Conservation (phyloP, 2,113 vertebrate species). For the Raphicerus campestris region DNA sequence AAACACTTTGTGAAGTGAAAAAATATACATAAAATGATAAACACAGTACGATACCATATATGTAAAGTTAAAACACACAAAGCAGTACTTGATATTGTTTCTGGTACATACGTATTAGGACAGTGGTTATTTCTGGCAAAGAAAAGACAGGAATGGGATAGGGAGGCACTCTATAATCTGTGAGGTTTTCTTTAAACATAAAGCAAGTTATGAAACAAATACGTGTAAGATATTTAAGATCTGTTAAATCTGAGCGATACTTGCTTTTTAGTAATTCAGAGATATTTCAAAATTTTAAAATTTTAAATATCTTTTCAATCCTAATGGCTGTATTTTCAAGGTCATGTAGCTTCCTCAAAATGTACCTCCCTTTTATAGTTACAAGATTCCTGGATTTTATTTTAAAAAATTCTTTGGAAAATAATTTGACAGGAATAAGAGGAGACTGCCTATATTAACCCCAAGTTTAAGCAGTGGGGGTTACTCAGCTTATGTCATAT, state of each 20-base stretch:
- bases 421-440: constrained; percentile 37
- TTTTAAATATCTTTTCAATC: background rate
- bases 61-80: constrained; percentile 9
- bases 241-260: background rate
- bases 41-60: background rate
- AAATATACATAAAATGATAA: background rate
- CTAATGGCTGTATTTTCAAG: background rate
- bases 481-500: background rate
- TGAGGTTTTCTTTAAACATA: constrained; percentile 25
- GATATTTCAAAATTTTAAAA: constrained; percentile 35
- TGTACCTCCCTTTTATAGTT: background rate
- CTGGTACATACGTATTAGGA: background rate
- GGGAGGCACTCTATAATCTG: background rate
- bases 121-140: background rate
- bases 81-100: background rate
- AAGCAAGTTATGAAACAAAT: background rate
- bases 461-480: background rate
- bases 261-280: background rate
- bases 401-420: constrained; percentile 29
- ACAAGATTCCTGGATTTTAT: constrained; percentile 31
- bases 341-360: background rate
- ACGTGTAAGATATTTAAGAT: constrained; percentile 6
- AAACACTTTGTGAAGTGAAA: background rate
- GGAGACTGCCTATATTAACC: background rate
- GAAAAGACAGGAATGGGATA: background rate